Conservation (phyloP, 2,113 vertebrate species). For the Pithys albifrons region DNA sequence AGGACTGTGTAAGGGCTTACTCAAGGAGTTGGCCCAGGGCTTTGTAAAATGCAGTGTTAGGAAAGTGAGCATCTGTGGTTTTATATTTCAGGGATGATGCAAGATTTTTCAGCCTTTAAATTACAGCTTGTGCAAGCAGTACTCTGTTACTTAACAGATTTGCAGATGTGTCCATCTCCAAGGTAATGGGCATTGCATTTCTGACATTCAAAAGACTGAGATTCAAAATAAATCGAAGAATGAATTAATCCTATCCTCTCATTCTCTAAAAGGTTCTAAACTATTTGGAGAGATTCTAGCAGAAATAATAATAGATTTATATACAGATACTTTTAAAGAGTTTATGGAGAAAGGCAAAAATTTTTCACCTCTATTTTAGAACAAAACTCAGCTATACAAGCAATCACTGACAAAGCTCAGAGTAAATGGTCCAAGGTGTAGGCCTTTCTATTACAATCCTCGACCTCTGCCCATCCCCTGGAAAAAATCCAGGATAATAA, state of each 20-base stretch:
- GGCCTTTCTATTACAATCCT: not conserved
- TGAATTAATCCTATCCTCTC: not conserved
- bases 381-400: not conserved
- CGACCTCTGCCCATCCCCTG: not conserved
- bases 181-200: slow-evolving; percentile 32
- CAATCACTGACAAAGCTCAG: not conserved
- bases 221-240: slow-evolving; percentile 32
- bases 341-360: not conserved
- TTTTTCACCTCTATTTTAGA: not conserved
- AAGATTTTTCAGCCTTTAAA: slow-evolving; percentile 56
- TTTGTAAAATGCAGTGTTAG: slow-evolving; percentile 24
- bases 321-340: not conserved
- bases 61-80: slow-evolving; percentile 24
- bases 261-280: not conserved
- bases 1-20: not conserved
- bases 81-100: slow-evolving; percentile 59
- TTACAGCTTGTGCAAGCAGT: slow-evolving; percentile 47
- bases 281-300: not conserved
- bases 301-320: not conserved
- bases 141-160: slow-evolving; percentile 29
- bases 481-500: not conserved
- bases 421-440: not conserved
- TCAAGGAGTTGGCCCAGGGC: not conserved
- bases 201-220: not conserved
- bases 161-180: slow-evolving; percentile 29